A percentile compares a stretch with the other conserved stretches of the same genome.
These are phyloP conservation scores for Hypena proboscidalis DNA, from an alignment of 2,888 invertebrate genomes.

Conservation along the genomic window DNA sequence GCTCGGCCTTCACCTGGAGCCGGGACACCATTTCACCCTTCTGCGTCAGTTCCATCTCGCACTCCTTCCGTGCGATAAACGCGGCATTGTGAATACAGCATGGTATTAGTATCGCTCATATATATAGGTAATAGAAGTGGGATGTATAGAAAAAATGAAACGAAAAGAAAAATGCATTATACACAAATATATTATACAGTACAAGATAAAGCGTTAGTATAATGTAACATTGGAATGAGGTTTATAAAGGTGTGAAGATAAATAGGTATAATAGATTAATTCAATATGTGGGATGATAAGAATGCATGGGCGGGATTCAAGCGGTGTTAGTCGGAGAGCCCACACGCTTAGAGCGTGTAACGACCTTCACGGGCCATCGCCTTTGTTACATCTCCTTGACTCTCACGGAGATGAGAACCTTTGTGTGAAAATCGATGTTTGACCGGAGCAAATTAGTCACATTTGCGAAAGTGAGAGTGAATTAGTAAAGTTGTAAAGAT, in stretches of 20 bases:
- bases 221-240: slow-evolving; percentile 11
- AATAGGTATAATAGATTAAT: slow-evolving; percentile 32
- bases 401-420: slow-evolving; percentile 25
- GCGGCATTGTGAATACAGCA: slow-evolving; percentile 80
- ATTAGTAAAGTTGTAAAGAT: slow-evolving; percentile 29
- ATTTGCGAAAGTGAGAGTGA: slow-evolving; percentile 32
- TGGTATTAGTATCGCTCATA: slow-evolving; percentile 69
- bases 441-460: slow-evolving; percentile 22
- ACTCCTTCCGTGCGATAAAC: slow-evolving; percentile 89
- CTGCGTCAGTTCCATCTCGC: slow-evolving; percentile 97
- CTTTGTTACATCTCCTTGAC: slow-evolving; percentile 48
- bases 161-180: slow-evolving; percentile 6
- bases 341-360: slow-evolving; percentile 49
- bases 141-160: slow-evolving; percentile 1
- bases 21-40: slow-evolving; percentile 98
- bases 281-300: slow-evolving; percentile 41
- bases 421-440: slow-evolving; percentile 27
- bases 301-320: slow-evolving; percentile 61
- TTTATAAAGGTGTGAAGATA: slow-evolving; percentile 19
- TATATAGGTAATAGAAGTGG: slow-evolving; percentile 22
- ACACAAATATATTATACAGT: slow-evolving; percentile 4
- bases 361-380: slow-evolving; percentile 58
- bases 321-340: slow-evolving; percentile 48
- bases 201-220: slow-evolving; percentile 15
- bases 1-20: slow-evolving; percentile 97